Evolutionary conservation across 2,113 vertebrate species (phyloP).

Genomic region (Psephotus haematonotus): DNA sequence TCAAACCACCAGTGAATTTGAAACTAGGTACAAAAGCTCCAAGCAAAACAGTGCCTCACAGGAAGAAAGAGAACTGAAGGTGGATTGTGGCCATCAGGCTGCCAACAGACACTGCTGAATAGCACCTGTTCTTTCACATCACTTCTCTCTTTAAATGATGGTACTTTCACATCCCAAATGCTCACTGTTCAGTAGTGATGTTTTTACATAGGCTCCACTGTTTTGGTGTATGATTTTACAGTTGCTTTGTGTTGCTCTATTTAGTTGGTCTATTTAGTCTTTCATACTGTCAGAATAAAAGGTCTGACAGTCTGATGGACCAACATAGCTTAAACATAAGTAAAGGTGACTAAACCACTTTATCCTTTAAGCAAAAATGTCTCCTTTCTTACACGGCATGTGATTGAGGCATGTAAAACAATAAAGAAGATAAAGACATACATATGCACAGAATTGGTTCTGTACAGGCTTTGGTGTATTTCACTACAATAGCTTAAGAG

Average conservation of each 20-base stretch:
- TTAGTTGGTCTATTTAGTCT: not conserved
- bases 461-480: not conserved
- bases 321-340: not conserved
- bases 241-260: not conserved
- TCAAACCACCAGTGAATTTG: not conserved
- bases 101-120: not conserved
- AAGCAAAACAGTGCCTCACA: not conserved
- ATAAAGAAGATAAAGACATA: not conserved
- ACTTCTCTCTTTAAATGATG: not conserved
- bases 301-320: not conserved
- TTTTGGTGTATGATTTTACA: not conserved
- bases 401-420: not conserved
- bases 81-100: accelerated
- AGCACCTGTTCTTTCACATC: accelerated
- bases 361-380: not conserved
- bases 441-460: not conserved
- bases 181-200: not conserved
- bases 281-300: not conserved
- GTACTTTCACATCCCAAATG: not conserved
- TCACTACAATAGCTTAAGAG: not conserved
- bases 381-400: not conserved
- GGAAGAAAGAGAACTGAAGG: not conserved
- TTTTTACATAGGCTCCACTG: not conserved
- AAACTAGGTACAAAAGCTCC: not conserved
- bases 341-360: not conserved